phyloP scores from a whole-genome alignment of 2,888 invertebrate genomes.

The Odiellus spinosus region DNA sequence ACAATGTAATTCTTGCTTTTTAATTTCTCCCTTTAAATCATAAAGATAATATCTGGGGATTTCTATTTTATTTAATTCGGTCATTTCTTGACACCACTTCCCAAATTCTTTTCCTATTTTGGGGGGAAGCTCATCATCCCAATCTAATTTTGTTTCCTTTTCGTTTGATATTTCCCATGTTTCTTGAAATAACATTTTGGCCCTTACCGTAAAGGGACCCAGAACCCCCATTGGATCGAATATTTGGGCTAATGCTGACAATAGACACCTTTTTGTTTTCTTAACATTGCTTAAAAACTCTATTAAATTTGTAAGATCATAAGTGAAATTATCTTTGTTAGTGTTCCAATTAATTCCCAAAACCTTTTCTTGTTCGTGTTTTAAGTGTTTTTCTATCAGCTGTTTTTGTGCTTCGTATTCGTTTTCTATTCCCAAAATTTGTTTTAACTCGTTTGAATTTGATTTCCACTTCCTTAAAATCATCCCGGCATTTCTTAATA shows the following conservation, averaged over 20 bases:
- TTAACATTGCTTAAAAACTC: no score
- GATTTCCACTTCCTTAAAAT: no score
- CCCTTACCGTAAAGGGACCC: slow-evolving; percentile 9
- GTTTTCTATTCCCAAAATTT: no score
- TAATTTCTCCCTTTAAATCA: not conserved
- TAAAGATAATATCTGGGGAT: slow-evolving; percentile 7
- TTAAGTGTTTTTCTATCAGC: no score
- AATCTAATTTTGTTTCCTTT: slow-evolving; percentile 1
- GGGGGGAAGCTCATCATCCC: slow-evolving; percentile 20
- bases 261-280: no score
- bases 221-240: slow-evolving; percentile 18
- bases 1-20: slow-evolving; percentile 10
- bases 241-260: not conserved
- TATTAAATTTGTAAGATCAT: no score
- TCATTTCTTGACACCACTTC: not conserved
- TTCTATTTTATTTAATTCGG: not conserved
- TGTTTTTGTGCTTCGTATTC: no score
- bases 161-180: slow-evolving; percentile 17
- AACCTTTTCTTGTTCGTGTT: no score
- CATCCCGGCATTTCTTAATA: no score
- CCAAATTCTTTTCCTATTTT: slow-evolving; percentile 1
- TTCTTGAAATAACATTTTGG: slow-evolving; percentile 21
- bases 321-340: no score
- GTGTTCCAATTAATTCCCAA: no score
- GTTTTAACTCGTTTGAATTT: no score